Evolutionary conservation across 2,888 invertebrate genomes (phyloP), one percentile per base, ranked within the genome.

Genomic region (Tuta absoluta): DNA sequence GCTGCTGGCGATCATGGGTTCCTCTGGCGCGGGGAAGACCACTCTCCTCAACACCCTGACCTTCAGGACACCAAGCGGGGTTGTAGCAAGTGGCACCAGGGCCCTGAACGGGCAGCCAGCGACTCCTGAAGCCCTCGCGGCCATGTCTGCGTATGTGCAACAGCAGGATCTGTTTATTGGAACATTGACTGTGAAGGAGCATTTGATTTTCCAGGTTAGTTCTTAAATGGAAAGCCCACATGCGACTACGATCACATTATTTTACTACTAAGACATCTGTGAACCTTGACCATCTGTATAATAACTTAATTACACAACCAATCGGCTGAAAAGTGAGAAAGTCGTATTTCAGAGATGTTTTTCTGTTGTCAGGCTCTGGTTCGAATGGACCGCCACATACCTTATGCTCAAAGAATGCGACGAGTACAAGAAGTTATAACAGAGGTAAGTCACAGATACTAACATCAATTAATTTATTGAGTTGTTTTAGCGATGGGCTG

Each of bases 111-210:
- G 97, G 0, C 93, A 94, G 74, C 94, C 94, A 2, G 94, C 96
- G 0, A 94, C 94, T 12, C 93, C 95, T 17, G 94, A 94, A 66
- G 93, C 94, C 48, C 92, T 96, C 77, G 95, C 95, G 63, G 95
- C 96, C 10, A 92, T 96, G 41, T 96, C 96, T 19, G 98, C 97
- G 0, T 98, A 98, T 75, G 98, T 98, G 0, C 98, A 98, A 79
- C 98, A 98, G 81, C 96, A 98, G 75, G 98, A 98, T 84, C 89
- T 98, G 62, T 98, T 98, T 80, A 96, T 98, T 72, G 97, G 97
- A 0, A 96, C 96, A 0, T 90, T 98, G 58, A 98, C 98, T 1
- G 98, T 98, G 0, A 93, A 93, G 68, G 98, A 98, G 78, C 98
- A 98, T 86, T 93, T 98, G 5, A 93, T 95, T 59, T 98, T 98